A percentile compares a stretch with the other conserved stretches of the same genome.
Conservation (phyloP, 2,113 vertebrate species). For the Hypanus sabinus region DNA sequence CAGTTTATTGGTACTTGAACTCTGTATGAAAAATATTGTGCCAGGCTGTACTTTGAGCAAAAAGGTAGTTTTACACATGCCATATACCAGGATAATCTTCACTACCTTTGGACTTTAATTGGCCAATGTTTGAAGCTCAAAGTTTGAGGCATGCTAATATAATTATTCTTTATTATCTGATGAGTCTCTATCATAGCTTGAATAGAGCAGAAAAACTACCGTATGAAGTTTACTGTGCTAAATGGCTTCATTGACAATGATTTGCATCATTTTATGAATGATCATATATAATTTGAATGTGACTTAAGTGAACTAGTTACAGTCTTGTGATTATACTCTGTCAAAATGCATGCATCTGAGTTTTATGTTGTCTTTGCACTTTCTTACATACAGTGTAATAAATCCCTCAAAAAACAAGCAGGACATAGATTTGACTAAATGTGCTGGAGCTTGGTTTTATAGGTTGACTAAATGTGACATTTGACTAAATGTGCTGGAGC, state of each 20-base stretch:
- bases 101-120: slow-evolving; percentile 23
- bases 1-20: slow-evolving; percentile 20
- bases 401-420: neutral
- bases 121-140: slow-evolving; percentile 27
- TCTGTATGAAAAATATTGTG: neutral
- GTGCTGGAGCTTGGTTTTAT: neutral
- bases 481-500: neutral
- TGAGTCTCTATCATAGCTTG: neutral
- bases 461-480: no score
- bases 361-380: neutral
- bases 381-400: neutral
- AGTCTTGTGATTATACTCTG: neutral
- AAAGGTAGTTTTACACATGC: slow-evolving; percentile 1
- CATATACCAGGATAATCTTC: neutral
- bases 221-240: neutral
- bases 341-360: neutral
- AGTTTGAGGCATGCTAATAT: neutral
- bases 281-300: neutral
- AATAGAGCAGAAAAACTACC: neutral
- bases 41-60: slow-evolving; percentile 26
- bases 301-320: neutral
- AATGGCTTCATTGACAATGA: neutral
- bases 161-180: neutral
- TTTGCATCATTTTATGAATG: neutral
- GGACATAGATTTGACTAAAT: neutral